Conservation (phyloP, 2,113 vertebrate species). For the Lepisosteus oculatus region DNA sequence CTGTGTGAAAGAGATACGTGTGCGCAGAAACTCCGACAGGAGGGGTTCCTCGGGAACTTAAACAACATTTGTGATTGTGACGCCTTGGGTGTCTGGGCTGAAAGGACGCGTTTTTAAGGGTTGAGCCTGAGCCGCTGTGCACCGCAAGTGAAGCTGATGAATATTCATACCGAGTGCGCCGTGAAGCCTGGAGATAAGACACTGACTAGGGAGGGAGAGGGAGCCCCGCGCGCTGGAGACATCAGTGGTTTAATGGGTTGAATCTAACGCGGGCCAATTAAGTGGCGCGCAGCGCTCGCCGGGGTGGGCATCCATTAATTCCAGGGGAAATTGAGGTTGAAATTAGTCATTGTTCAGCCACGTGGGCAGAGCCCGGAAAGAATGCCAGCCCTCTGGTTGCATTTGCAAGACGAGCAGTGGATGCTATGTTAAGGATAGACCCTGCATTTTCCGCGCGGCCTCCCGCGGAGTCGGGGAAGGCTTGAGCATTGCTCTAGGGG, state of each 20-base stretch:
- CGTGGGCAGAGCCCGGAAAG: conserved; percentile 50
- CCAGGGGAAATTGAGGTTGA: conserved; percentile 69
- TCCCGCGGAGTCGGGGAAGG: no score
- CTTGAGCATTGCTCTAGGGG: no score
- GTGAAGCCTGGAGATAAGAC: conserved; percentile 55
- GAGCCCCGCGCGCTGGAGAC: conserved; percentile 45
- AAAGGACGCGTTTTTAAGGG: conserved; percentile 8
- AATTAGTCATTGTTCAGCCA: conserved; percentile 65
- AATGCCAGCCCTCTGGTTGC: conserved; percentile 31
- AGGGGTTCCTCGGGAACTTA: background rate
- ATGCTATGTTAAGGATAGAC: conserved; percentile 14
- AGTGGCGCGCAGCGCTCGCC: conserved; percentile 54
- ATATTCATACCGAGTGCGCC: conserved; percentile 60
- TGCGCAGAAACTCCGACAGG: no score
- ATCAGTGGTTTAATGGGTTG: conserved; percentile 71
- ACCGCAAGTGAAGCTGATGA: conserved; percentile 48
- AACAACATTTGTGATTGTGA: background rate
- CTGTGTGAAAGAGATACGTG: no score
- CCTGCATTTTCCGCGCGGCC: no score
- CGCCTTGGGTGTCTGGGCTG: conserved; percentile 1
- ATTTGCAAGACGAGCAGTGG: conserved; percentile 38
- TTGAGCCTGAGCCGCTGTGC: conserved; percentile 39
- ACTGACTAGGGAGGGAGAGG: conserved; percentile 42
- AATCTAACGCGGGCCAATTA: conserved; percentile 68
- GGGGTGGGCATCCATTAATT: conserved; percentile 61